Percentiles rank a stretch among this genome's conserved stretches.
Evolutionary conservation across 2,113 vertebrate genomes (phyloP).

Genomic region (Oncorhynchus masou): DNA sequence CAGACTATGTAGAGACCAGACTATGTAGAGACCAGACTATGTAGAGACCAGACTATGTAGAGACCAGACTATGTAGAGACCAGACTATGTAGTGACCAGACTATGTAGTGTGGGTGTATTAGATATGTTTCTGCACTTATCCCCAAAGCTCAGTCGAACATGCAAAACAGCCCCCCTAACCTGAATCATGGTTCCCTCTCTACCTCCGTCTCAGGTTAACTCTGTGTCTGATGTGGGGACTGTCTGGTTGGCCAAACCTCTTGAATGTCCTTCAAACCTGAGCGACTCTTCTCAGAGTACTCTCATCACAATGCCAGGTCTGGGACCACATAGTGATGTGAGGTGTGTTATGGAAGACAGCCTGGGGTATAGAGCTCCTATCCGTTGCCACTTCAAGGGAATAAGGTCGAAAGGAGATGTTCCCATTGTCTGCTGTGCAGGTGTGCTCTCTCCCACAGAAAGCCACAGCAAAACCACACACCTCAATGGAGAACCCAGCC

Average conservation of each 20-base stretch:
- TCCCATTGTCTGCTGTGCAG: conserved; percentile 67
- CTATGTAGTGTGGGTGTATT: conserved; percentile 12
- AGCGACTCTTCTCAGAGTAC: conserved; percentile 43
- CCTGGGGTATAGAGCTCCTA: conserved; percentile 47
- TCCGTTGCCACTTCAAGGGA: conserved; percentile 72
- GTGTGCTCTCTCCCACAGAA: conserved; percentile 59
- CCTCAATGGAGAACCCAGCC: conserved; percentile 13
- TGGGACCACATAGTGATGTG: conserved; percentile 54
- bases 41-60: too few species aligned
- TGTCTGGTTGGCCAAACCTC: conserved; percentile 50
- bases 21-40: too few species aligned
- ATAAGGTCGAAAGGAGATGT: conserved; percentile 45
- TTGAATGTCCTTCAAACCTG: conserved; percentile 51
- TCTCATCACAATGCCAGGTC: conserved; percentile 54
- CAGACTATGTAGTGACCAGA: not conserved
- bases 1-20: too few species aligned
- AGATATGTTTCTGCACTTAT: not conserved
- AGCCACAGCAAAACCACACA: conserved; percentile 26
- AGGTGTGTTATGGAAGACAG: conserved; percentile 36
- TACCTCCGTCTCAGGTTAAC: conserved; percentile 10
- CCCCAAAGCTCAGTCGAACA: not conserved
- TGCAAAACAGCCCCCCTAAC: not conserved
- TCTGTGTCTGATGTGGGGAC: conserved; percentile 46
- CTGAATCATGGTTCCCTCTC: not conserved
- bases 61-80: too few species aligned